Percentiles rank a stretch among this genome's conserved stretches.
Evolutionary conservation across 1,140 invertebrate genomes (phyloP).

Genomic region (Galleria mellonella): DNA sequence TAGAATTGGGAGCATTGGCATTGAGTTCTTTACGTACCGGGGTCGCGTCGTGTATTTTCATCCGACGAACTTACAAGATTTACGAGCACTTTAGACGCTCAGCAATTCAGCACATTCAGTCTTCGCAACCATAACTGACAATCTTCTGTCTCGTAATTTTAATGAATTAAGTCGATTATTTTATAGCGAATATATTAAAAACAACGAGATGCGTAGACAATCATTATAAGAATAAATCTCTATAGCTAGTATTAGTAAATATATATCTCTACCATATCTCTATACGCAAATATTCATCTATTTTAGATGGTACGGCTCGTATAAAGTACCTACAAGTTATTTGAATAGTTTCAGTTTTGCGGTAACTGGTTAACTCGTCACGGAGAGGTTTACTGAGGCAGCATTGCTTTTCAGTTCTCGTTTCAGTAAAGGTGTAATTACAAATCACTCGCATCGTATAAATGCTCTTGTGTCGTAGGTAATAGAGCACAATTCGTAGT

Average conservation of each 20-base stretch:
- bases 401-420: constrained; percentile 15
- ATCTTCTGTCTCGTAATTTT: constrained; percentile 60
- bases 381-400: constrained; percentile 35
- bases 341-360: constrained; percentile 43
- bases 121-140: constrained; percentile 56
- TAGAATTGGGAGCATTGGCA: constrained; percentile 1
- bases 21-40: constrained; percentile 10
- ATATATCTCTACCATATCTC: constrained; percentile 8
- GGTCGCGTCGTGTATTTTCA: constrained; percentile 52
- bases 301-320: background rate
- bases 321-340: constrained; percentile 19
- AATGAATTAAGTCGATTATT: constrained; percentile 50
- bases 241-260: too few species aligned
- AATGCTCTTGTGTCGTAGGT: background rate
- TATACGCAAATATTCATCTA: constrained; percentile 2
- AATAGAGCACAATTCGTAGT: constrained; percentile 6
- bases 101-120: constrained; percentile 63
- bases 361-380: constrained; percentile 40
- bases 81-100: constrained; percentile 59
- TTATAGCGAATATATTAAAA: constrained; percentile 6
- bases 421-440: background rate
- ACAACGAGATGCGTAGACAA: too few species aligned
- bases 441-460: too few species aligned
- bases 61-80: constrained; percentile 54
- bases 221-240: too few species aligned